Base-by-base conservation (phyloP, 2,113 vertebrate genomes). In the Galemys pyrenaicus region DNA sequence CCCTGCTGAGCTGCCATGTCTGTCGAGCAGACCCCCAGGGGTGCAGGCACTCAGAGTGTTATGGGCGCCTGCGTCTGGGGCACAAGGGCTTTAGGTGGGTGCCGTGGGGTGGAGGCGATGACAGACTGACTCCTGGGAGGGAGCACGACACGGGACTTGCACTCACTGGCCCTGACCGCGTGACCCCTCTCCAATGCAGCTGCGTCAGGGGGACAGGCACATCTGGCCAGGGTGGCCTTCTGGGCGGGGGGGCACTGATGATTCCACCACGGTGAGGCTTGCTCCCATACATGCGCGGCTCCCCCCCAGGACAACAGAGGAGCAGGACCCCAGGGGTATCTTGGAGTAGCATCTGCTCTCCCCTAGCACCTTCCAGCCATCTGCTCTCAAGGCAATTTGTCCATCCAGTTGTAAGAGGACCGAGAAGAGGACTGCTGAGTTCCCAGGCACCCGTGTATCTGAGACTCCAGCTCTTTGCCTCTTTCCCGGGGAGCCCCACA, bases 291-390 rank as follows among this genome's bases (percentile, higher is more conserved):
- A 62, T 96, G 5, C 71, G 10, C 9, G 96, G 96, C 22, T 22
- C 1, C 8, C 39, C 3, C 91, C 94, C 97, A 80, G 95, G 0
- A 37, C 94, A 92, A 11, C 95, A 98, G 89, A 89, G 95, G 39
- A 98, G 98, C 20, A 89, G 91, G 20, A 95, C 97, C 75, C 92
- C 10, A 95, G 92, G 0, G 97, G 98, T 0, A 70, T 44, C 46
- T 97, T 94, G 4, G 96, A 96, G n/a, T 98, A 98, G 86, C 97
- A 98, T 62, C 68, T 87, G 6, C 95, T 44, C 35, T 92, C 91
- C 44, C 37, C 6, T 35, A 97, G 97, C 75, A 94, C 67, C 3
- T 98, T 98, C 92, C 97, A 81, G 88, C 92, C 68, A 41, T 68
- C 83, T 3, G 19, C 20, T 56, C 54, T 56, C 5, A 6, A 56